Evolutionary conservation across 2,888 invertebrate species (phyloP), one percentile per base, ranked within the genome.

Genomic region (Shargacucullia verbasci): DNA sequence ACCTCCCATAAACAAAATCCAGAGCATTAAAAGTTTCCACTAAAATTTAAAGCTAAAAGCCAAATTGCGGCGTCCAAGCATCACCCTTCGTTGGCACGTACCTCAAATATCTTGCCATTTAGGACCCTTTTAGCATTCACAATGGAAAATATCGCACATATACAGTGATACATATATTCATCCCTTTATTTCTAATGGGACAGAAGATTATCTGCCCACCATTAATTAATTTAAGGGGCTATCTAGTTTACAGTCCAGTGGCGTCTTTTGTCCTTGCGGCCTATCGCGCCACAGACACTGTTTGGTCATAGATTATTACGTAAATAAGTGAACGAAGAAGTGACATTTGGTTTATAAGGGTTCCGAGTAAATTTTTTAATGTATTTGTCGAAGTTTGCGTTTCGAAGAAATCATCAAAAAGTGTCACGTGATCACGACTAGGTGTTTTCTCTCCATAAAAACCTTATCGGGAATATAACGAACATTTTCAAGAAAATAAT

Each of bases 181-280:
- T 35, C 34, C 72, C 70, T 76, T 79, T 69, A 78, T 72, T 74
- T 63, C 55, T 69, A 78, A 78, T 72, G 74, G 63, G 35, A 73
- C 78, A 73, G 73, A 78, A 79, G 78, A 78, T 70, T 63, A 79
- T 79, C 79, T 64, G 33, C 31, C 69, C 33, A 44, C 70, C 81
- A 85, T 85, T 85, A 85, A 85, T 85, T 86, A 83, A 86, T 85
- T 84, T 82, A 83, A 80, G 81, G 82, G 4, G 74, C 74, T 86
- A 86, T 86, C 85, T 81, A 78, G 84, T 85, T 85, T 65, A 85
- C 85, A 81, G 85, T 76, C 84, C 84, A 81, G 70, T 73, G 79
- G 64, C 65, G 73, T 54, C 81, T 76, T 82, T 85, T 85, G 83
- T 84, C 61, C 72, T 59, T 35, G 52, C 41, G 66, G 63, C 77